These are phyloP conservation scores for Seira ritae DNA, from an alignment of 2,888 invertebrate genomes.

Conservation along the genomic window DNA sequence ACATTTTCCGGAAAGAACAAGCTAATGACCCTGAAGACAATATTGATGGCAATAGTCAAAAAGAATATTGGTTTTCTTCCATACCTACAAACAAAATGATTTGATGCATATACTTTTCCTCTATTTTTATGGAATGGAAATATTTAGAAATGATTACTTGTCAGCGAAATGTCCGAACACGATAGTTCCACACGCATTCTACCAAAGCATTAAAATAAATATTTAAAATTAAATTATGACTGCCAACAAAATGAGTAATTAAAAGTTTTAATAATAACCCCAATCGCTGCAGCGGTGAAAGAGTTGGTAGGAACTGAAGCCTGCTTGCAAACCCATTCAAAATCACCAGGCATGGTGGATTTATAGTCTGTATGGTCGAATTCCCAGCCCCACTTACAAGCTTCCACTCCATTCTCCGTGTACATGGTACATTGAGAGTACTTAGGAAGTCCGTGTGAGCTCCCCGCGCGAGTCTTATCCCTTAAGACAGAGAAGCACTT, in stretches of 20 bases:
- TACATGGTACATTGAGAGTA: constrained; percentile 65
- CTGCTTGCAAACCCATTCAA: constrained; percentile 80
- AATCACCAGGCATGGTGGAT: constrained; percentile 77
- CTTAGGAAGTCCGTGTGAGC: constrained; percentile 12
- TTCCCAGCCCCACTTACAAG: constrained; percentile 78
- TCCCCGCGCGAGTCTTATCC: constrained; percentile 58
- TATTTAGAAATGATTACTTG: constrained; percentile 75
- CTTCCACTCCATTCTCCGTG: constrained; percentile 29
- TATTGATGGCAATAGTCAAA: constrained; percentile 75
- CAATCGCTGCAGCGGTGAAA: constrained; percentile 75
- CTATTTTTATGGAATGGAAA: background rate
- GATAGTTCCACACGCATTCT: constrained; percentile 78
- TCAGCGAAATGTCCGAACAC: constrained; percentile 80
- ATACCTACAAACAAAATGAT: constrained; percentile 75
- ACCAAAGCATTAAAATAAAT: constrained; percentile 24
- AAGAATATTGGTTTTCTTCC: constrained; percentile 78
- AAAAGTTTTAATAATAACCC: background rate
- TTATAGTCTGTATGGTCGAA: constrained; percentile 78
- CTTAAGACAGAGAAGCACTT: constrained; percentile 20
- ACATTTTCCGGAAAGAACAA: constrained; percentile 56
- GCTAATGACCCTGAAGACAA: constrained; percentile 59
- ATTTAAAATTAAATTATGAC: background rate
- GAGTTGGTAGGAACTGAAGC: constrained; percentile 79
- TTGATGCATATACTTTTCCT: background rate
- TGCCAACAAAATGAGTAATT: background rate